Evolutionary conservation across 2,113 vertebrate genomes (phyloP), one percentile per base, ranked within the genome.

Genomic region (Elaphurus davidianus): DNA sequence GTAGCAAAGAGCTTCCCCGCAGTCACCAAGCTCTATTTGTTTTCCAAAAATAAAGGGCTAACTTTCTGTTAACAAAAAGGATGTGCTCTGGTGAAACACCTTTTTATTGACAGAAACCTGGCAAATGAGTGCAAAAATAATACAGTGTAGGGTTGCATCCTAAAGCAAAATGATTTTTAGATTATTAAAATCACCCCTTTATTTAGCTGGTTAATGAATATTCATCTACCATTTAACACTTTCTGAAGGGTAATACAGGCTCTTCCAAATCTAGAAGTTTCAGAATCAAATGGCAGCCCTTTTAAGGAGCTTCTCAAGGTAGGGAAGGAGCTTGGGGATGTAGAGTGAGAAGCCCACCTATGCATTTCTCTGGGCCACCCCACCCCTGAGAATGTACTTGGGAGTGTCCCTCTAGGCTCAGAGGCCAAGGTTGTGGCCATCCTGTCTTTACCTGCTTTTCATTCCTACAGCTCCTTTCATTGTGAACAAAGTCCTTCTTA

Each of bases 31-130:
- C 36, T 91, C 76, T 87, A 17, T 81, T 92, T 95, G 67, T 88
- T 94, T 96, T 91, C n/a, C 52, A 83, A 83, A 94, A 90, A 36
- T 94, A 59, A 94, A 95, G 60, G 52, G 74, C 45, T 82, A 43
- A 1, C 33, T 96, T 94, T 79, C 54, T 87, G 57, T 93, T 60
- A 94, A 79, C 89, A 87, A 87, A 94, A 54, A 94, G 64, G 28
- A 93, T 74, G 1, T 52, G 36, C 57, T 90, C 52, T 71, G 59
- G 45, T 43, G 47, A 88, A 92, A 92, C 27, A 85, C 43, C 11
- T 52, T 43, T 88, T 40, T 87, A 71, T 79, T 86, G 40, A 85
- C 40, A 84, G 47, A 95, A 82, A 91, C 71, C 64, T 88, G 54
- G 28, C 54, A 93, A 96, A 90, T 87, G 83, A 57, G 74, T 57